A percentile compares a stretch with the other conserved stretches of the same genome.
phyloP scores from a whole-genome alignment of 2,797 vertebrate species.

The Acrossocheilus wenchowensis region DNA sequence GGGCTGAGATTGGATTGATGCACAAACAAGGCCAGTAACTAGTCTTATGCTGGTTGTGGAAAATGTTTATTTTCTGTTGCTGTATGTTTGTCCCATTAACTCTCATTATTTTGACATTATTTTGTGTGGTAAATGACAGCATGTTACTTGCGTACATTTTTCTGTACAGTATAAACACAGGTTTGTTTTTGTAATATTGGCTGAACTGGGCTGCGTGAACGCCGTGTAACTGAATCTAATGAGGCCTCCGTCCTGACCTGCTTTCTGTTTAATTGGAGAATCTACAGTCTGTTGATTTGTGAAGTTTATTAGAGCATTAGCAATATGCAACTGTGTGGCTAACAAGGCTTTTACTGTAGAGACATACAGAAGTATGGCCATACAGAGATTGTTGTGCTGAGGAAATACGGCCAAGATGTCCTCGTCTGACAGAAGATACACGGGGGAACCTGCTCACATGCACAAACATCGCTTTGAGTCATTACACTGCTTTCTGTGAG shows the following conservation, averaged over 20 bases:
- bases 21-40: neutral
- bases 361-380: neutral
- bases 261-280: slow-evolving; percentile 22
- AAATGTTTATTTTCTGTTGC: neutral
- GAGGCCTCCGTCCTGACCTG: slow-evolving; percentile 1
- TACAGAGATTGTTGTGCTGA: neutral
- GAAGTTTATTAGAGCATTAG: slow-evolving; percentile 22
- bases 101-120: neutral
- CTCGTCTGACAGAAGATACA: neutral
- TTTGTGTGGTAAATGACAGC: neutral
- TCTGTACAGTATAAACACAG: neutral
- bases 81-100: neutral
- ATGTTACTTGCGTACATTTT: neutral
- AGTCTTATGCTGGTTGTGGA: neutral
- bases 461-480: neutral
- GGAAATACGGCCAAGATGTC: neutral
- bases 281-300: neutral
- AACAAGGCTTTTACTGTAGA: slow-evolving; percentile 14
- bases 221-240: neutral
- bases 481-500: neutral
- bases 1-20: neutral
- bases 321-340: neutral
- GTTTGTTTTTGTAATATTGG: neutral
- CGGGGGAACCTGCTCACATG: neutral
- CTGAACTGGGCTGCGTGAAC: neutral